Percentiles rank a stretch among this genome's conserved stretches.
Evolutionary conservation across 2,797 vertebrate species (phyloP).

Genomic region (Chrosomus eos): DNA sequence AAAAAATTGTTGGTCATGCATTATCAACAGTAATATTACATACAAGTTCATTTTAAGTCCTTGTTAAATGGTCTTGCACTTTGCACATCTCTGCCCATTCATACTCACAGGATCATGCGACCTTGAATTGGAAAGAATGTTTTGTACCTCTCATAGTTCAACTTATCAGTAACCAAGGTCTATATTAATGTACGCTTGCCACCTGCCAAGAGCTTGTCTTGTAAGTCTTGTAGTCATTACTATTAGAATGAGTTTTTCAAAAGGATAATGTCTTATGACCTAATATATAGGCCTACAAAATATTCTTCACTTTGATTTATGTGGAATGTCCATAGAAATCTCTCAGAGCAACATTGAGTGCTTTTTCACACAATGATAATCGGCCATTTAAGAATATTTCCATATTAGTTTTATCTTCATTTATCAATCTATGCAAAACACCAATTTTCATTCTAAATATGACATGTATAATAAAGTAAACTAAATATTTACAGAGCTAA

Average conservation of each 20-base stretch:
- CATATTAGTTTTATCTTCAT: not conserved
- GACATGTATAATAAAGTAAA: not conserved
- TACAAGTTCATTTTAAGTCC: not conserved
- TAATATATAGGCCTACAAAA: not conserved
- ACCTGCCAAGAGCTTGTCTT: slow-evolving; percentile 6
- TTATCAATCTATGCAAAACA: not conserved
- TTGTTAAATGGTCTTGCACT: not conserved
- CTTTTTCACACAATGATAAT: not conserved
- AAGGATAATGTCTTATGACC: not conserved
- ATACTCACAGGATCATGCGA: slow-evolving; percentile 5
- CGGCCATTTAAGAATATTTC: not conserved
- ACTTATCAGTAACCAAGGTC: slow-evolving; percentile 61
- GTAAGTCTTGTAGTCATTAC: not conserved
- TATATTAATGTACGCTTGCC: slow-evolving; percentile 31
- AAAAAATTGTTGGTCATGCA: not conserved
- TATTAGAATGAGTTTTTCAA: not conserved
- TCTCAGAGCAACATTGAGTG: not conserved
- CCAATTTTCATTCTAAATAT: not conserved
- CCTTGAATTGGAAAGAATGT: slow-evolving; percentile 62
- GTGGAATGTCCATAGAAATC: not conserved
- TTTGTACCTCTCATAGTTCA: slow-evolving; percentile 33
- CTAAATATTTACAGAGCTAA: not conserved
- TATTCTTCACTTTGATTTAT: not conserved
- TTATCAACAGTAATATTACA: not conserved
- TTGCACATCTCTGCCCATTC: slow-evolving; percentile 12